Conservation (phyloP, 2,888 invertebrate species). For the Harmothoe impar region DNA sequence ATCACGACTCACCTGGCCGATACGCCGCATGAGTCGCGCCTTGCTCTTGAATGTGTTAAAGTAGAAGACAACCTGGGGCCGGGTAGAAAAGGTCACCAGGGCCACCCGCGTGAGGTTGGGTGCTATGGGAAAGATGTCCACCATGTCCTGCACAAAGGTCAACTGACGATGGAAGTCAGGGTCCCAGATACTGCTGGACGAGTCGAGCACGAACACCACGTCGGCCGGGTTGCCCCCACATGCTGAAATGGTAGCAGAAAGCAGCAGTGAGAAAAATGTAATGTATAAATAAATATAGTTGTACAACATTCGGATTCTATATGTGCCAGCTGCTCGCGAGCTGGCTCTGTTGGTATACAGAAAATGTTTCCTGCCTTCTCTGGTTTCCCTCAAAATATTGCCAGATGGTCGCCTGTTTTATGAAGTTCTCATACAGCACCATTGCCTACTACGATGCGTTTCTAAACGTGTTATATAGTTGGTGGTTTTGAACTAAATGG, state of each 20-base stretch:
- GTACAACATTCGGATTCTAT: conserved; percentile 1
- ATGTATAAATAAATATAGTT: conserved; percentile 6
- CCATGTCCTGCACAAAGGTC: conserved; percentile 75
- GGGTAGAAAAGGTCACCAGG: conserved; percentile 68
- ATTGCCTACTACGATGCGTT: no score
- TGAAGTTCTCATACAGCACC: neutral
- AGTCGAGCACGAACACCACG: conserved; percentile 75
- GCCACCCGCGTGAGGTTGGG: conserved; percentile 64
- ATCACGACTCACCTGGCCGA: neutral
- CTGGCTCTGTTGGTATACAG: conserved; percentile 12
- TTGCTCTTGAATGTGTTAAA: conserved; percentile 60
- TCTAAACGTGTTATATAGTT: no score
- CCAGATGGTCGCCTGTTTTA: neutral
- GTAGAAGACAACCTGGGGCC: conserved; percentile 69
- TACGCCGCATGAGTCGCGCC: neutral
- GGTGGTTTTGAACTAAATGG: no score
- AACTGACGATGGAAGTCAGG: conserved; percentile 76
- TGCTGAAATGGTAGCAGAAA: conserved; percentile 59
- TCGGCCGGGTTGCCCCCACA: conserved; percentile 72
- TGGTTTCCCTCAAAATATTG: conserved; percentile 20
- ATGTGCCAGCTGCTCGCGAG: neutral
- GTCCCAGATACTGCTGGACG: conserved; percentile 77
- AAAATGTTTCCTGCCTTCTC: conserved; percentile 8
- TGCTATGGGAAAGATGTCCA: conserved; percentile 69
- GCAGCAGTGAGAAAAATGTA: neutral